Evolutionary conservation across 2,888 invertebrate species (phyloP), one percentile per base, ranked within the genome.

Genomic region (Andrena haemorrhoa): DNA sequence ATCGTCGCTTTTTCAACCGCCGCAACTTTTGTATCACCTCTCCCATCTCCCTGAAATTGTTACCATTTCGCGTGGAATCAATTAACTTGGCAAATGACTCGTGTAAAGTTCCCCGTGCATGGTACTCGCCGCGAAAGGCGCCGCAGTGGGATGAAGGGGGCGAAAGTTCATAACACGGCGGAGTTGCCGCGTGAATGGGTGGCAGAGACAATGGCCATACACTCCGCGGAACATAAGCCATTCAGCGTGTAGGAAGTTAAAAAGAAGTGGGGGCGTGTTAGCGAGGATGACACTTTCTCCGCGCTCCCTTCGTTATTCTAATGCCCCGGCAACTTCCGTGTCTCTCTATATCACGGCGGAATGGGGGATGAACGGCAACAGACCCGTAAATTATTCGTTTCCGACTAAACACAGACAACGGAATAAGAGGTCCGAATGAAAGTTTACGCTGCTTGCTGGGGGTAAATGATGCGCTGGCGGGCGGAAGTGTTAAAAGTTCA

Each of bases 401-500:
- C 65, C 64, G 31, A 60, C 63, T 71, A 60, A 33, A 65, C 75
- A 68, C 66, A 47, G 75, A 75, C 75, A 82, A 70, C 49, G 61
- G 68, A 53, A 83, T 83, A 72, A 75, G 76, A 83, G 72, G 82
- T 76, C 69, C n/a, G 69, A 47, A 56, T 16, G 66, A 82, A 81
- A 83, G 72, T 82, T 82, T 70, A 69, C 72, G 82, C 71, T 66
- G 73, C 82, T 75, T 69, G 33, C 49, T 33, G 68, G 53, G 41
- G 2, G 41, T 84, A 73, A 79, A 84, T 84, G 76, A 74, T 68
- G 29, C 58, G n/a, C 29, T 26, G 47, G 20, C n/a, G 41, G 35
- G 65, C 69, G 82, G 26, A 75, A 71, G 76, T 70, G 74, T 77
- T 63, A 77, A 80, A 85, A 84, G 80, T 84, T 77, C 47, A 49